Evolutionary conservation across 2,113 vertebrate species (phyloP).

Genomic region (Fregetta grallaria): DNA sequence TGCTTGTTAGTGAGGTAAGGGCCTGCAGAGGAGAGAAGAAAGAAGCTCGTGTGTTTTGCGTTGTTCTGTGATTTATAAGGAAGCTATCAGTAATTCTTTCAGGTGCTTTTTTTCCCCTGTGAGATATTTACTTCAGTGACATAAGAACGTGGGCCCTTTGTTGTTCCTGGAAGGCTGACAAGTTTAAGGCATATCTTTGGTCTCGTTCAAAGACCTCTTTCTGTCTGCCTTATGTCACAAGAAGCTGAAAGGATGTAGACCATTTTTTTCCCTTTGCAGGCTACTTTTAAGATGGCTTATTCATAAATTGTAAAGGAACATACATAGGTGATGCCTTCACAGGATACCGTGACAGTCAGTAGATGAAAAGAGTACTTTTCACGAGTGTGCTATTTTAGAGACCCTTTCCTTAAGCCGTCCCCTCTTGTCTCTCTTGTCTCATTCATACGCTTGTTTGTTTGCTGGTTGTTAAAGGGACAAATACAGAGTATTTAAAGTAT

Average conservation of each 20-base stretch:
- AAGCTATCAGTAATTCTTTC: not conserved
- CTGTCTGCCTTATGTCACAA: not conserved
- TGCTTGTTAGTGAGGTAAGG: no score
- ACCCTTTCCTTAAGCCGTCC: not conserved
- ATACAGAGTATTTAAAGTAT: not conserved
- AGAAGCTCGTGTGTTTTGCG: not conserved
- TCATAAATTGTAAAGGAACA: not conserved
- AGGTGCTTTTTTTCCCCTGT: not conserved
- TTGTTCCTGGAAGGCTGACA: not conserved
- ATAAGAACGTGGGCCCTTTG: not conserved
- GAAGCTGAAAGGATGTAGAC: not conserved
- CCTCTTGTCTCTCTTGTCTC: not conserved
- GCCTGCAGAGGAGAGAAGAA: not conserved
- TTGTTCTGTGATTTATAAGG: fast-evolving
- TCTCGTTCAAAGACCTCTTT: not conserved
- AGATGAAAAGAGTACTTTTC: not conserved
- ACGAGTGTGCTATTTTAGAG: not conserved
- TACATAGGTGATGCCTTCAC: not conserved
- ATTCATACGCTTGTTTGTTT: not conserved
- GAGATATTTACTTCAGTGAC: not conserved
- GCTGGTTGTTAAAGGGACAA: not conserved
- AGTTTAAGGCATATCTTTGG: not conserved
- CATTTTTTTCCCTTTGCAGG: not conserved
- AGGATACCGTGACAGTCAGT: not conserved
- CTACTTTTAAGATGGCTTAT: not conserved